Base-by-base conservation (phyloP, 2,797 vertebrate genomes). In the Cyclopterus lumpus region DNA sequence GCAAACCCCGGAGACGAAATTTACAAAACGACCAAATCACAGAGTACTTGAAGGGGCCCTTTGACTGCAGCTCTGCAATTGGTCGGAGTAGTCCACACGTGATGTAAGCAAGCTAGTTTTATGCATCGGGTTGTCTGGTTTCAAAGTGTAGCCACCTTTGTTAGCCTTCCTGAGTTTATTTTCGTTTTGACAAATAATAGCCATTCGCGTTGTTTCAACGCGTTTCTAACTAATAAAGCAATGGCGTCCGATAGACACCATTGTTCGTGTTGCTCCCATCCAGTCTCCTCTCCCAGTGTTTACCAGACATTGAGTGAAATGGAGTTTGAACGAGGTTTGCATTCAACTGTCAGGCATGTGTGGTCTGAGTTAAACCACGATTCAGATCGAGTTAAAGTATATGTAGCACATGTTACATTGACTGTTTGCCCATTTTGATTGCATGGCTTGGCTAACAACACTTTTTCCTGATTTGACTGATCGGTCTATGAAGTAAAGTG, bases 291-390 rank as follows among this genome's bases (percentile, higher is more conserved):
- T 57, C 53, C 86, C 8, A 86, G 83, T 84, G 89, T 91, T 74
- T 53, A 76, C 40, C 94, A 95, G 84, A 92, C 92, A 0, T 54
- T 94, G 73, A 62, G 75, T 69, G 93, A 95, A 79, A 93, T 95
- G 93, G 93, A 94, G n/a, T 94, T 95, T 86, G 93, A 95, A 77
- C 84, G 94, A 95, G 94, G 93, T 93, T 81, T 79, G 88, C 26
- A 40, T 67, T 67, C 8, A 57, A 20, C 4, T 77, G 22, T 61
- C 1, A 58, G 26, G 2, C 38, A 61, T 57, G n/a, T 61, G 10
- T 16, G 48, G 22, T 2, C n/a, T 10, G 11, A 24, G 28, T 58
- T 20, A 22, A 53, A 69, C 4, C 15, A 40, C n/a, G 30, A 3
- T 15, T 22, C 32, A 24, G 2, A 67, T 28, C 40, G 1, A 38